Conservation (phyloP, 2,113 vertebrate genomes). For the Tetrao urogallus region DNA sequence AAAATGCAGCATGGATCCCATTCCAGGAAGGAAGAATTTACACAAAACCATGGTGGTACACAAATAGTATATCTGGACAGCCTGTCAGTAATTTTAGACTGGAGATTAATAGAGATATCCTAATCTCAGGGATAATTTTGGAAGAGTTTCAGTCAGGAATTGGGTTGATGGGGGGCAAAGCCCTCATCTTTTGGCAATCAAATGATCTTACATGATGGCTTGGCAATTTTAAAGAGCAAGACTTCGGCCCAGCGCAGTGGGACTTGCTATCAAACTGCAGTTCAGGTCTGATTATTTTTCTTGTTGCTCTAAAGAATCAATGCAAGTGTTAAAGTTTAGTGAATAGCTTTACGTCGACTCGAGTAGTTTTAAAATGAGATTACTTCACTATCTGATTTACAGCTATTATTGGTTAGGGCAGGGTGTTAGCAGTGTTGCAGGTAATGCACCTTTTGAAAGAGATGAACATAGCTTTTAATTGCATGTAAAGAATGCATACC, state of each 20-base stretch:
- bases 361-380: not conserved
- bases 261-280: not conserved
- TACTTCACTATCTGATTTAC: constrained; percentile 18
- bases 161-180: not conserved
- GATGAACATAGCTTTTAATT: constrained; percentile 53
- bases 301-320: constrained; percentile 19
- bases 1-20: not conserved
- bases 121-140: not conserved
- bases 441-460: not conserved
- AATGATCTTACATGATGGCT: not conserved
- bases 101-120: not conserved
- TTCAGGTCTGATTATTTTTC: constrained; percentile 6
- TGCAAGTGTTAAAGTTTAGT: constrained; percentile 12
- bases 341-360: constrained; percentile 2
- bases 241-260: not conserved
- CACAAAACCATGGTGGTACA: not conserved
- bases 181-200: not conserved
- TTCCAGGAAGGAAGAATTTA: not conserved
- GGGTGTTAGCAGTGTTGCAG: not conserved
- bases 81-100: not conserved
- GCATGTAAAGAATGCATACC: constrained; percentile 1
- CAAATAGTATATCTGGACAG: not conserved
- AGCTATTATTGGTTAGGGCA: not conserved
- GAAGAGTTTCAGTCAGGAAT: not conserved
- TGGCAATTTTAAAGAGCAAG: not conserved